Percentiles rank a stretch among this genome's conserved stretches.
phyloP scores from a whole-genome alignment of 2,113 vertebrate species.

The Erpornis zantholeuca region DNA sequence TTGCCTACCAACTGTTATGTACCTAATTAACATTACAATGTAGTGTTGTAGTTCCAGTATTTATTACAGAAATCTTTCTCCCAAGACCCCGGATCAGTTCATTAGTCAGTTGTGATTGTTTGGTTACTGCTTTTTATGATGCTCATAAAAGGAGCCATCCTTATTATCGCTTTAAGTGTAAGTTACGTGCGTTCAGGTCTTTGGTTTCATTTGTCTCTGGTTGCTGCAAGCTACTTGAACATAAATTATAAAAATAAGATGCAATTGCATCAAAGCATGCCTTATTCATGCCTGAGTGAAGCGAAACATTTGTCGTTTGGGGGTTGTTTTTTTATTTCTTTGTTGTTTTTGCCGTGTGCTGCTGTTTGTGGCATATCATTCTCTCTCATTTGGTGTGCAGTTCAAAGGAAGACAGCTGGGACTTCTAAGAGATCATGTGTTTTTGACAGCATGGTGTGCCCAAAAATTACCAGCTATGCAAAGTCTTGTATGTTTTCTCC shows the following conservation, averaged over 20 bases:
- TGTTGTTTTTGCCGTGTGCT: not conserved
- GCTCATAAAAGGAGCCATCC: not conserved
- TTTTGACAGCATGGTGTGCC: not conserved
- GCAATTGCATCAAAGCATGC: not conserved
- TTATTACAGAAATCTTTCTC: not conserved
- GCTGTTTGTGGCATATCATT: not conserved
- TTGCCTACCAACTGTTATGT: not conserved
- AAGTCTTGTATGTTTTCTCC: not conserved
- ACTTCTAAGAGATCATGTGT: not conserved
- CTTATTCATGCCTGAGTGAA: not conserved
- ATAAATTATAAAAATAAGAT: not conserved
- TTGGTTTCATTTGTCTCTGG: not conserved
- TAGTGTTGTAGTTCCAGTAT: not conserved
- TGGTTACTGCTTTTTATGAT: not conserved
- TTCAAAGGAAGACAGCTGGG: not conserved
- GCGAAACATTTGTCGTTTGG: not conserved
- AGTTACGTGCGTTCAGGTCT: fast-evolving
- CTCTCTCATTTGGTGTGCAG: not conserved
- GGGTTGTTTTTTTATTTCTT: not conserved
- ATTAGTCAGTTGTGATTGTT: not conserved
- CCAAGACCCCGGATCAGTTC: not conserved
- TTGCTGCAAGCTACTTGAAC: not conserved
- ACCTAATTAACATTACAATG: constrained; percentile 18
- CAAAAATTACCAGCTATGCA: not conserved
- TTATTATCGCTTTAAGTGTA: not conserved